Conservation (phyloP, 2,113 vertebrate genomes). For the Cottus gobio region DNA sequence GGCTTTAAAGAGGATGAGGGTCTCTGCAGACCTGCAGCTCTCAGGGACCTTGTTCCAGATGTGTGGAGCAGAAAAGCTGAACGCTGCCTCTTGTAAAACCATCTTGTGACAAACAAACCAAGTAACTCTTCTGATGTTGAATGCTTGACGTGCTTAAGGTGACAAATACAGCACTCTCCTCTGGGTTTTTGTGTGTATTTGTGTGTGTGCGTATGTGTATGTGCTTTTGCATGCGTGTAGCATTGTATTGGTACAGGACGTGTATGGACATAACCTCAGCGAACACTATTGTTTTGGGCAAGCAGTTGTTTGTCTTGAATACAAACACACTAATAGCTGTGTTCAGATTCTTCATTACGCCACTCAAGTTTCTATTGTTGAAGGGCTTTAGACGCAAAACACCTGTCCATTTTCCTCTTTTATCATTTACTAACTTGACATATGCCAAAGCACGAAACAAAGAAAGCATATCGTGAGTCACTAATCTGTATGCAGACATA, state of each 20-base stretch:
- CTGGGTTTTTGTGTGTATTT: background rate
- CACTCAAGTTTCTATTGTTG: slow-evolving; percentile 48
- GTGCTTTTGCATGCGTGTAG: slow-evolving; percentile 9
- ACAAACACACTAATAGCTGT: slow-evolving; percentile 40
- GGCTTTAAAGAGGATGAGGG: too few species aligned
- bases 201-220: background rate
- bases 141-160: background rate
- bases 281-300: slow-evolving; percentile 55
- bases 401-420: slow-evolving; percentile 65
- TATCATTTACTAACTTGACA: slow-evolving; percentile 61
- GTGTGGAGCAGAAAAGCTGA: too few species aligned
- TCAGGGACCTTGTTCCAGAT: too few species aligned
- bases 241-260: slow-evolving; percentile 26
- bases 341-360: slow-evolving; percentile 39
- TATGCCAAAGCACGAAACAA: slow-evolving; percentile 53
- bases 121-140: background rate
- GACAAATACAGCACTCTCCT: background rate
- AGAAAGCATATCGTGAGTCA: slow-evolving; percentile 55
- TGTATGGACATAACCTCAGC: slow-evolving; percentile 36
- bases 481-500: slow-evolving; percentile 68
- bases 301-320: slow-evolving; percentile 41
- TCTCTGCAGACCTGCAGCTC: too few species aligned
- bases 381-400: slow-evolving; percentile 53
- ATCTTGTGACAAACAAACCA: background rate
- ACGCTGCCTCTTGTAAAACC: too few species aligned